A percentile compares a stretch with the other conserved stretches of the same genome.
Conservation (phyloP, 2,888 invertebrate genomes). For the Heliconius sara region DNA sequence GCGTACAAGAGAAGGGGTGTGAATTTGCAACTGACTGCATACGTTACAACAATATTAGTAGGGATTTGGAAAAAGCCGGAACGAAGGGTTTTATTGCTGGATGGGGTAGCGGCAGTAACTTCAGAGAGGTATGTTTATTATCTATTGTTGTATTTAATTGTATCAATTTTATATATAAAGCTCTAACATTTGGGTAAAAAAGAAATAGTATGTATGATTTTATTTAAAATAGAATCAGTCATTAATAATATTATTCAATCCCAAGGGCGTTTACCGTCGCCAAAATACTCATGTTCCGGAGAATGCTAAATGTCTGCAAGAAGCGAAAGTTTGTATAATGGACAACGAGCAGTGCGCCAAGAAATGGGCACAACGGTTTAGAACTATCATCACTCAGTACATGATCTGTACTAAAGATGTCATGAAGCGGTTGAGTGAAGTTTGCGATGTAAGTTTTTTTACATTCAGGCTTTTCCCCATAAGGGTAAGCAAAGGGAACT, state of each 20-base stretch:
- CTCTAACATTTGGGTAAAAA: background rate
- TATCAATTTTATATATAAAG: background rate
- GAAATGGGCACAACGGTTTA: slow-evolving; percentile 75
- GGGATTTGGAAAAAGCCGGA: slow-evolving; percentile 74
- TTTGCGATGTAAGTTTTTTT: slow-evolving; percentile 69
- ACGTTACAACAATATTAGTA: slow-evolving; percentile 72
- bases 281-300: slow-evolving; percentile 61
- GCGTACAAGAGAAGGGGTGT: slow-evolving; percentile 68
- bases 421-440: slow-evolving; percentile 73
- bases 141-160: background rate
- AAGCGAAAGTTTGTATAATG: slow-evolving; percentile 78
- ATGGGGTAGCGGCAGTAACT: slow-evolving; percentile 78
- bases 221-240: background rate
- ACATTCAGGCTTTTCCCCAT: background rate
- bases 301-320: slow-evolving; percentile 73
- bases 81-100: slow-evolving; percentile 75
- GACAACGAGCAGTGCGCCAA: slow-evolving; percentile 77
- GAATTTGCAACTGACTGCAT: slow-evolving; percentile 67
- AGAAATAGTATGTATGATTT: background rate
- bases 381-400: slow-evolving; percentile 72
- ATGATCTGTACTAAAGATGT: slow-evolving; percentile 81
- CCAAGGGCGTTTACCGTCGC: slow-evolving; percentile 74
- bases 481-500: too few relatives aligned
- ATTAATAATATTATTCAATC: background rate
- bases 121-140: slow-evolving; percentile 67